These are phyloP conservation scores for Apus apus DNA, from an alignment of 2,113 vertebrate genomes.

Conservation along the genomic window DNA sequence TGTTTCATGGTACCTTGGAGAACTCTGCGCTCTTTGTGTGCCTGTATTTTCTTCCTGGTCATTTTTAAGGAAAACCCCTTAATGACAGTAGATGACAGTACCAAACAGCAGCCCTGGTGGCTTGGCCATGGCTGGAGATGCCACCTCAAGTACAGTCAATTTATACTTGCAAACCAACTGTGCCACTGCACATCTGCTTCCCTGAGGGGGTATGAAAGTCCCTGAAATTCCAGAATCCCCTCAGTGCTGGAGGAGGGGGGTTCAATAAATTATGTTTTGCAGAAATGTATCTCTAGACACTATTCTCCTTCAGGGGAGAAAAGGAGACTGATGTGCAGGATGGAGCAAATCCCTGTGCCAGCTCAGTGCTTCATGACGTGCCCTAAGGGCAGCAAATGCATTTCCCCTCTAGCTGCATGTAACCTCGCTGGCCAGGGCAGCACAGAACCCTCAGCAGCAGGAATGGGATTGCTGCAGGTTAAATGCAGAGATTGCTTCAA, in stretches of 20 bases:
- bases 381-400: not conserved
- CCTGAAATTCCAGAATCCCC: not conserved
- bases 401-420: not conserved
- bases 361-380: not conserved
- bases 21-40: not conserved
- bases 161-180: not conserved
- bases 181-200: not conserved
- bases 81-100: not conserved
- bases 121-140: not conserved
- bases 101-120: not conserved
- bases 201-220: accelerated
- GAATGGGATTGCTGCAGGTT: not conserved
- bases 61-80: not conserved
- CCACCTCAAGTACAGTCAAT: not conserved
- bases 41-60: not conserved
- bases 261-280: not conserved
- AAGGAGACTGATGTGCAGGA: not conserved
- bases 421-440: not conserved
- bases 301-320: not conserved
- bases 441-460: not conserved
- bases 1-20: not conserved
- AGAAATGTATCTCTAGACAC: not conserved
- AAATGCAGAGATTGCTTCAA: not conserved
- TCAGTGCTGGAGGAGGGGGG: not conserved
- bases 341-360: not conserved